Base-by-base conservation (phyloP, 1,140 invertebrate genomes). In the Solen grandis region DNA sequence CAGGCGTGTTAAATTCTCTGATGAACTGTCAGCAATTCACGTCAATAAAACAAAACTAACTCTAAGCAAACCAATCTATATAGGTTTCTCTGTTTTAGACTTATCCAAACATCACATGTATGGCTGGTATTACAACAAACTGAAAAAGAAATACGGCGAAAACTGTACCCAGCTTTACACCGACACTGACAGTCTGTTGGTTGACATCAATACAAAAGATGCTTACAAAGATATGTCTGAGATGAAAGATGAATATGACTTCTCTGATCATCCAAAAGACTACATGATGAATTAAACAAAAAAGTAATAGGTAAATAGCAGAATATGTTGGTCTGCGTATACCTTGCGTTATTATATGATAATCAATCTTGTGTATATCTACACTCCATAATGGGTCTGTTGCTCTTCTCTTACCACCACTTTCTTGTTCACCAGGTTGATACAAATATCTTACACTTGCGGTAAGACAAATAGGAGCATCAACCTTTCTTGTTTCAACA, bases 161-260 rank as follows among this genome's bases (percentile, higher is more conserved):
- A 84, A 85, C 16, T 65, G 85, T 22, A 75, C 55, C 33, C 63
- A 92, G 0, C 77, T 87, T 41, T 91, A 89, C 66, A 91, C 87
- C 22, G 93, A 93, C 81, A 93, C 92, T 5, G 92, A 93, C 78
- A 88, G 84, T 59, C 87, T 93, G 5, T 85, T 90, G 3, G 89
- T 91, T 73, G 75, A 90, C 52, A 89, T 93, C 16, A n/a, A n/a
- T n/a, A n/a, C n/a, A n/a, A n/a, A n/a, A n/a, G n/a, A n/a, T n/a
- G n/a, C n/a, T n/a, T n/a, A n/a, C n/a, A n/a, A n/a, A n/a, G n/a
- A n/a, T n/a, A n/a, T n/a, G n/a, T n/a, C n/a, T n/a, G n/a, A n/a
- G n/a, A n/a, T n/a, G n/a, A n/a, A n/a, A n/a, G n/a, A n/a, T n/a
- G n/a, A n/a, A n/a, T n/a, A n/a, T n/a, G n/a, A n/a, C n/a, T n/a